Conservation (phyloP, 23 tunicate species). For the Oikopleura albicans region DNA sequence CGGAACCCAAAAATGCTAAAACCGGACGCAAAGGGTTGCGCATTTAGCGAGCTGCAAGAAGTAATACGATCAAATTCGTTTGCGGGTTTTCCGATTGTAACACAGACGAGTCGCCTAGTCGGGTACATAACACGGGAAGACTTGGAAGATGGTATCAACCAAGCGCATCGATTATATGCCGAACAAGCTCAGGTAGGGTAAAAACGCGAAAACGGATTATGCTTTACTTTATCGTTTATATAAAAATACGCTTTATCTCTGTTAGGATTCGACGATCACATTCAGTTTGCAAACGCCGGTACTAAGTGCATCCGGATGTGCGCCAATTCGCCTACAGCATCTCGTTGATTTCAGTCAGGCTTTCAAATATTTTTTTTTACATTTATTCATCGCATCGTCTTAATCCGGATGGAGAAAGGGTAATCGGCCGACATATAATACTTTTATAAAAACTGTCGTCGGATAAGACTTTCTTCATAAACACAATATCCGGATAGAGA, state of each 20-base stretch:
- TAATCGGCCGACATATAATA: too few relatives aligned
- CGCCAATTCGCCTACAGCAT: background rate
- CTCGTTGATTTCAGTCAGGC: background rate
- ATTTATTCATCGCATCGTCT: too few relatives aligned
- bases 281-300: background rate
- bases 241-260: too few relatives aligned
- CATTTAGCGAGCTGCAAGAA: background rate
- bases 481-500: too few relatives aligned
- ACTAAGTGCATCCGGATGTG: background rate
- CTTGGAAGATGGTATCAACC: background rate
- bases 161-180: background rate
- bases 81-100: slow-evolving; percentile 4
- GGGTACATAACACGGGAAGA: background rate
- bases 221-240: too few relatives aligned
- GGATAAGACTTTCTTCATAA: too few relatives aligned
- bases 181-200: background rate
- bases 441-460: too few relatives aligned
- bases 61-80: background rate
- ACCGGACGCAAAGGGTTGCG: background rate
- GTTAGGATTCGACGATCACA: background rate
- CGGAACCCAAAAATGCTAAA: too few relatives aligned
- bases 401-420: too few relatives aligned
- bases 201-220: too few relatives aligned
- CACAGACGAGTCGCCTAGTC: background rate
- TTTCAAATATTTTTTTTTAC: too few relatives aligned